Evolutionary conservation across 1,140 invertebrate genomes (phyloP).

Genomic region (Archivesica marissinica): DNA sequence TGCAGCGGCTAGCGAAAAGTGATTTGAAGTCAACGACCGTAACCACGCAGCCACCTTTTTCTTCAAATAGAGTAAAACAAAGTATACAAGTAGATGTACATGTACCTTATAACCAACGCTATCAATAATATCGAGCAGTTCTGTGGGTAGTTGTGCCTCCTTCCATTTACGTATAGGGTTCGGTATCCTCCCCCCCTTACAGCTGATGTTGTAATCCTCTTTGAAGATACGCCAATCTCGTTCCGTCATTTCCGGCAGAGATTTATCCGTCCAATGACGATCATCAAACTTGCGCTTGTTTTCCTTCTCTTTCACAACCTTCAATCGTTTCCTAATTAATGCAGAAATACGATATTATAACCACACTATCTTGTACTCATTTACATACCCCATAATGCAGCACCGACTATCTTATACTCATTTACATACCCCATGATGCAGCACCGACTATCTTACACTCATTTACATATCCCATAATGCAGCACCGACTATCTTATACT

Average conservation of each 20-base stretch:
- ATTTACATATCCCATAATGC: no score
- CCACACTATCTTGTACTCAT: no score
- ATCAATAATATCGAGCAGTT: slow-evolving; percentile 97
- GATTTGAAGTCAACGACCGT: no score
- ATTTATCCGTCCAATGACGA: slow-evolving; percentile 99
- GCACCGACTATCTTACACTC: no score
- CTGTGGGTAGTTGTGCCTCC: slow-evolving; percentile 95
- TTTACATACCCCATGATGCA: no score
- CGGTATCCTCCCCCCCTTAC: slow-evolving; percentile 98
- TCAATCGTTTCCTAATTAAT: slow-evolving; percentile 89
- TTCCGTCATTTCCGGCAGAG: slow-evolving; percentile 97
- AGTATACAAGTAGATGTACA: no score
- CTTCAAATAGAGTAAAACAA: no score
- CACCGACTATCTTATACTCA: no score
- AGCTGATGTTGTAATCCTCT: slow-evolving; percentile 99
- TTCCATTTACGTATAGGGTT: slow-evolving; percentile 98
- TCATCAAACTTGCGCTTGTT: slow-evolving; percentile 99
- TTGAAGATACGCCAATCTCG: slow-evolving; percentile 99
- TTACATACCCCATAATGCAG: no score
- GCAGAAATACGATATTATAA: neutral
- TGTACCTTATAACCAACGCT: slow-evolving; percentile 95
- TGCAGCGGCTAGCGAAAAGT: no score
- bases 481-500: no score
- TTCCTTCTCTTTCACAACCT: slow-evolving; percentile 97
- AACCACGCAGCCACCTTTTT: no score